Percentiles rank a stretch among this genome's conserved stretches.
phyloP scores from a whole-genome alignment of 2,113 vertebrate genomes.

The Columba janthina region DNA sequence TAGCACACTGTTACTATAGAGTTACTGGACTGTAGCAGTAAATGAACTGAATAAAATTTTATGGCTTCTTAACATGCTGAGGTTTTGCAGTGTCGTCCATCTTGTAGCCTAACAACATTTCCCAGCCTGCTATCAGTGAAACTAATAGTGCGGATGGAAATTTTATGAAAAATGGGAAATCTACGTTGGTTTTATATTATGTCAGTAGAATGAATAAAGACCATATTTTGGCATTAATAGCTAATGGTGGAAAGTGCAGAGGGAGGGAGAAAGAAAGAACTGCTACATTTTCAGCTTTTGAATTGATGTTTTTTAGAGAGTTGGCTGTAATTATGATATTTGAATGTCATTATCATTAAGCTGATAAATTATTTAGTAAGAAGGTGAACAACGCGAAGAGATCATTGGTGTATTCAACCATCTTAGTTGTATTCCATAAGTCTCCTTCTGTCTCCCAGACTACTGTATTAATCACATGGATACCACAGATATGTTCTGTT shows the following conservation, averaged over 20 bases:
- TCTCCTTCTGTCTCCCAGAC: conserved; percentile 43
- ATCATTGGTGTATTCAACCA: conserved; percentile 65
- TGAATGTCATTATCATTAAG: conserved; percentile 83
- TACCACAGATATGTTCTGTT: conserved; percentile 61
- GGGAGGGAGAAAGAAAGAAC: conserved; percentile 20
- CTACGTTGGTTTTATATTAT: conserved; percentile 81
- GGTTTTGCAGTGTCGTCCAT: conserved; percentile 77
- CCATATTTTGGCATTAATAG: conserved; percentile 80
- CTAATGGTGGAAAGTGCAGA: conserved; percentile 68
- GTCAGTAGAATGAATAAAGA: conserved; percentile 82
- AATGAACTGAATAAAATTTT: conserved; percentile 87
- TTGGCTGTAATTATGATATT: conserved; percentile 80
- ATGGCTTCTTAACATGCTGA: conserved; percentile 83
- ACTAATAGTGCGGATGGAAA: conserved; percentile 83
- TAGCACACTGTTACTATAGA: conserved; percentile 75
- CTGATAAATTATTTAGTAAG: conserved; percentile 82
- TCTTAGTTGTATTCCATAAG: conserved; percentile 70
- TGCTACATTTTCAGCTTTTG: conserved; percentile 53
- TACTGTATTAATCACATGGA: conserved; percentile 75
- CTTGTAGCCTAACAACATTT: conserved; percentile 82
- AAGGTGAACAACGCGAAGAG: conserved; percentile 66
- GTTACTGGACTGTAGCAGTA: conserved; percentile 80
- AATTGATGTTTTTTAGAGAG: conserved; percentile 80
- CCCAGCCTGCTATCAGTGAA: conserved; percentile 78
- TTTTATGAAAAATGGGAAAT: conserved; percentile 84